Evolutionary conservation across 2,888 invertebrate genomes (phyloP), one percentile per base, ranked within the genome.

Genomic region (Cantharis rufa): DNA sequence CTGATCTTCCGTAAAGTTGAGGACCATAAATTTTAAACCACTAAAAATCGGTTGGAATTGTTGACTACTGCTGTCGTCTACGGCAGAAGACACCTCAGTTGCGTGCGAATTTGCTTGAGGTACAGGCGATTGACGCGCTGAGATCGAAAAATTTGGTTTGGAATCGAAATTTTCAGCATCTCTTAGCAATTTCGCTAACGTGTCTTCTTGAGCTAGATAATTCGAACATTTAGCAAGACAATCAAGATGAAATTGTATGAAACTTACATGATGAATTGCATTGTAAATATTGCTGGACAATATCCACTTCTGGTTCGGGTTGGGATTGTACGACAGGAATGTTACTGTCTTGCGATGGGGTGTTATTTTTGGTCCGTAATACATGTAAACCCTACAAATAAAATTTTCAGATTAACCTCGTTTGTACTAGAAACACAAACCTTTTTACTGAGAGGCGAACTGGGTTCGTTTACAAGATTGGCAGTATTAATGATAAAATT

Each of bases 371-470:
- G 18, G 84, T 79, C 69, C 84, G 79, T 32, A 88, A 78, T 16
- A 88, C 81, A 81, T 83, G 84, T 18, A 88, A 80, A 21, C 88
- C 86, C 87, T 88, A 78, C 70, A 84, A 82, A 70, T 75, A 32
- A 63, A 72, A 69, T 75, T 24, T 62, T 3, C 63, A 32, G 5
- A 16, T 15, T 4, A 72, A 18, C 32, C 16, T 28, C 7, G 3
- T 0, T 69, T 13, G 10, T 27, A 62, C 15, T 24, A 24, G 5
- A 15, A 61, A 10, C 18, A 9, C 10, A 32, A 61, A 78, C 91
- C 87, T 90, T 91, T 86, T 92, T 92, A 81, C 92, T 91, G 2
- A 92, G 87, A 0, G 93, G 93, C 5, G 93, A 93, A 13, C 83
- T 83, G 28, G 80, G 80, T 62, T 82, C 71, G 18, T 71, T 74